Conservation (phyloP, 2,113 vertebrate species). For the Rhinolophus sinicus region DNA sequence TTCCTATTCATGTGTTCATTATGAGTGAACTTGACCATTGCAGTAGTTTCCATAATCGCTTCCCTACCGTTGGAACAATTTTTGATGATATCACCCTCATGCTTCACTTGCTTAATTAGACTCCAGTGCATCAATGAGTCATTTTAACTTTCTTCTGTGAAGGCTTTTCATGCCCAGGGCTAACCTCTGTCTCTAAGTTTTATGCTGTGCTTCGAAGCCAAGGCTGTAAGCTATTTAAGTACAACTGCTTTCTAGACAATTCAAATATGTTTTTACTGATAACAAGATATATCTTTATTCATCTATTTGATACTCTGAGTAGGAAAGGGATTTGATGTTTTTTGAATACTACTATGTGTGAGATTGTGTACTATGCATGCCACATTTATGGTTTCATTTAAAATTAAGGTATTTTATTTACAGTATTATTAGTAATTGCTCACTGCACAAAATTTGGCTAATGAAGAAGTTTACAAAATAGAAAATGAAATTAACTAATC, state of each 20-base stretch:
- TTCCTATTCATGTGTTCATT: slow-evolving; percentile 81
- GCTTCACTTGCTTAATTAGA: slow-evolving; percentile 81
- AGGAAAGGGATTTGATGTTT: background rate
- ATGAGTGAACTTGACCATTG: slow-evolving; percentile 80
- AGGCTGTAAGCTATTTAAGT: background rate
- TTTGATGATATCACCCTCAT: slow-evolving; percentile 81
- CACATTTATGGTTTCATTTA: background rate
- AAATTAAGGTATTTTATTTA: background rate
- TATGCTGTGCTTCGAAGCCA: slow-evolving; percentile 52
- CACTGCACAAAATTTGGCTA: background rate
- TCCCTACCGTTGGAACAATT: slow-evolving; percentile 77
- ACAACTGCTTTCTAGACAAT: slow-evolving; percentile 51
- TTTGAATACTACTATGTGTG: background rate
- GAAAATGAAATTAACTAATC: background rate
- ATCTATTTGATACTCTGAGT: background rate
- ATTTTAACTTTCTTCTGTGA: slow-evolving; percentile 72
- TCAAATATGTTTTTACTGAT: slow-evolving; percentile 36
- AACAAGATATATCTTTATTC: background rate
- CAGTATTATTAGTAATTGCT: background rate
- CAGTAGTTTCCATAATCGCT: slow-evolving; percentile 76
- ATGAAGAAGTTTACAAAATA: background rate
- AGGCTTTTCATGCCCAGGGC: slow-evolving; percentile 60
- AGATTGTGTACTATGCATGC: background rate
- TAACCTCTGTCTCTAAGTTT: slow-evolving; percentile 75
- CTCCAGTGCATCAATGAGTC: slow-evolving; percentile 75